Evolutionary conservation across 2,888 invertebrate genomes (phyloP), one percentile per base, ranked within the genome.

Genomic region (Lapara coniferarum): DNA sequence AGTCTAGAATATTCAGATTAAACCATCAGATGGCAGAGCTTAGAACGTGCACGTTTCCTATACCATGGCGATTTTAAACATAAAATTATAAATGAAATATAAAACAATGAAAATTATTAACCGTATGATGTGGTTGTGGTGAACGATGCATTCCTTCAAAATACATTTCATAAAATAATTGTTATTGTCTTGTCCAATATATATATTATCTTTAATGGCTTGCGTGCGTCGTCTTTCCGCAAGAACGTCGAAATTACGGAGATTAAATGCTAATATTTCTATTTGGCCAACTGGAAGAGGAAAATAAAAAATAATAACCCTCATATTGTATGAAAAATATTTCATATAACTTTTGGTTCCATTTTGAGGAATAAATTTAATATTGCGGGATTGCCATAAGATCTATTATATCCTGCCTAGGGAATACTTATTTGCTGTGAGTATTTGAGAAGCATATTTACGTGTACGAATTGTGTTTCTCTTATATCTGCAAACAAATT

Each of bases 241-340:
- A 52, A 93, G 70, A 55, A 80, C 58, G 70, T 88, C 82, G 72
- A 93, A 91, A 75, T 94, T 89, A 55, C 91, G 87, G 44, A 94
- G 79, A 79, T 93, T 92, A 77, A 87, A 93, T 5, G 89, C 82
- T 75, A 94, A 77, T 71, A 94, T 92, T 76, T 94, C 91, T 77
- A 94, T 90, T 86, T 94, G 94, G 30, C 93, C 94, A 73, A 94
- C 94, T 94, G 86, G 72, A 85, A 89, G 70, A 74, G 73, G 68
- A 71, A 72, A 73, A 72, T 71, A 71, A 44, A 68, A 56, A 49
- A 70, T 19, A 59, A 63, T 46, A 49, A 46, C 19, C 5, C 46
- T 63, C 49, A 46, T 16, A 46, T 59, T 59, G 46, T 13, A 19
- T 30, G 44, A 55, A 68, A 12, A 51, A 49, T 58, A 68, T 68